Evolutionary conservation across 2,113 vertebrate genomes (phyloP).

Genomic region (Tetrao urogallus): DNA sequence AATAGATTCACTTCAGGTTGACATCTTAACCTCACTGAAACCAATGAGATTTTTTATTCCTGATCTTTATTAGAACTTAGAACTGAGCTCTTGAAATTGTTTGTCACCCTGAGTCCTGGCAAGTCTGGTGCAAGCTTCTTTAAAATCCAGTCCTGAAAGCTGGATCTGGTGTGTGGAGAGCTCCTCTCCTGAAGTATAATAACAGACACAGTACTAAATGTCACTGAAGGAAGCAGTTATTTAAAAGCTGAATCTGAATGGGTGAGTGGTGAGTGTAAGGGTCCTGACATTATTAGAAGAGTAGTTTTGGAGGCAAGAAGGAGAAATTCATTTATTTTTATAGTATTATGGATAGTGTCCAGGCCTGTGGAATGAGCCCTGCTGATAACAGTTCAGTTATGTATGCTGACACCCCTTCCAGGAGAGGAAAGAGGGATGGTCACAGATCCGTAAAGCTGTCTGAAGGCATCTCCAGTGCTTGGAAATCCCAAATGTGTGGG

Average conservation of each 20-base stretch:
- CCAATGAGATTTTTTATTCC: conserved; percentile 35
- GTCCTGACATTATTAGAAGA: neutral
- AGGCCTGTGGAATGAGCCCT: neutral
- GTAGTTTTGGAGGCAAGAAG: neutral
- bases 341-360: neutral
- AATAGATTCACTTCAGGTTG: conserved; percentile 26
- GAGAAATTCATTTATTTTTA: too few relatives aligned
- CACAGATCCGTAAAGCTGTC: neutral
- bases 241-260: neutral
- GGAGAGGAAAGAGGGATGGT: neutral
- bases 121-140: neutral
- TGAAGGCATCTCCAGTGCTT: neutral
- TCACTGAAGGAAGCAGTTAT: neutral
- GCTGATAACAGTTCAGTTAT: neutral
- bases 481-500: neutral
- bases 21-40: conserved; percentile 11
- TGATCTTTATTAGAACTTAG: neutral
- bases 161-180: neutral
- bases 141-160: neutral
- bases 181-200: neutral
- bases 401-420: neutral
- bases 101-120: neutral
- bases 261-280: neutral
- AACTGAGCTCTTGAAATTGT: conserved; percentile 1
- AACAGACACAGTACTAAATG: neutral